Evolutionary conservation across 1,140 invertebrate species (phyloP), one percentile per base, ranked within the genome.

Genomic region (Yoshiicerus persimilis): DNA sequence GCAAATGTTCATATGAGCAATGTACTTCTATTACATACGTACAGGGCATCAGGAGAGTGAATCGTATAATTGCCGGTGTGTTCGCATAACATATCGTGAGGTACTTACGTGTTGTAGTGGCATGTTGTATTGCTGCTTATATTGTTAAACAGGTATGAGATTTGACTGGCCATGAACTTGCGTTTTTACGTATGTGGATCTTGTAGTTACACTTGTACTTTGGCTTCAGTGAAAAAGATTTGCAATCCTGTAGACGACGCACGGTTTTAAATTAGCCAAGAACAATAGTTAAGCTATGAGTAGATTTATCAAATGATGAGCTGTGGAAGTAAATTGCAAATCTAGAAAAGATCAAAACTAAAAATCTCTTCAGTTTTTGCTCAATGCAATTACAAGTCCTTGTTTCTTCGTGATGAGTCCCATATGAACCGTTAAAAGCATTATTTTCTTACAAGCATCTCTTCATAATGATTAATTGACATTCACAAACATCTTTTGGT

Each of bases 91-190:
- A 0, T 32, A 30, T 30, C 4, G 66, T 32, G 66, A 70, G 25
- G 66, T 70, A 16, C 13, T 27, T 30, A 30, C 2, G 25, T 70
- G 30, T 30, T 30, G 25, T 70, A 70, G 25, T 27, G 25, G 4
- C 1, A 23, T 30, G 66, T 27, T 34, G 70, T 77, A 75, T 20
- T 32, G 70, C n/a, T 20, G 23, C 39, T 66, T 23, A n/a, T 23
- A 36, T 80, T 80, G 34, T 80, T 80, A 80, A 80, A 80, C 75
- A 80, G 75, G 75, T 80, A 80, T 80, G 30, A 38, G 30, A 23
- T 80, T n/a, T 80, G 75, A 80, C 75, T 80, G 75, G 75, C 75
- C 75, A 80, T 80, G 75, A 80, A 80, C 75, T 80, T 80, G 75
- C 32, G 34, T 80, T 80, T 80, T 70, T 80, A 23, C 75, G 30